Conservation (phyloP, 2,113 vertebrate species). For the Marmota monax region DNA sequence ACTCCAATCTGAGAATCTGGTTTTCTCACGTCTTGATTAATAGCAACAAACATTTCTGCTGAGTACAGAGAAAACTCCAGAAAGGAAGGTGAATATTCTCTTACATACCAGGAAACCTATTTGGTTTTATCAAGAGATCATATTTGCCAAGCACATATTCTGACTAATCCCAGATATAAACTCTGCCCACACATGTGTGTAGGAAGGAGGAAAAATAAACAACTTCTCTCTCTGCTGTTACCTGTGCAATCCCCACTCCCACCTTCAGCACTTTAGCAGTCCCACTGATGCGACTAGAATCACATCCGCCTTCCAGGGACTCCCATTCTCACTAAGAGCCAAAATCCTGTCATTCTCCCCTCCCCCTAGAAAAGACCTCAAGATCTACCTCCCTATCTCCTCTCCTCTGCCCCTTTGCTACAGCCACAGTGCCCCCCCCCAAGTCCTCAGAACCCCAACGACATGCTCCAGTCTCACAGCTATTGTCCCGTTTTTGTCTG, state of each 20-base stretch:
- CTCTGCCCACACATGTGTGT: no score
- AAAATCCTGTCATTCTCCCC: neutral
- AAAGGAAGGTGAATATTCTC: neutral
- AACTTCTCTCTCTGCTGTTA: neutral
- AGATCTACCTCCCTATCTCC: neutral
- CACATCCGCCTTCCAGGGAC: rapidly evolving
- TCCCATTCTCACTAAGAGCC: neutral
- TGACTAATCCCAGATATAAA: neutral
- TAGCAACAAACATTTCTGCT: neutral
- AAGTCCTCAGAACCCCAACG: neutral
- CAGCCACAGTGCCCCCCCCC: neutral
- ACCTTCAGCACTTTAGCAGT: neutral
- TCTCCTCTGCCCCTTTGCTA: neutral
- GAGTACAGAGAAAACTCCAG: neutral
- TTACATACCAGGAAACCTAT: neutral
- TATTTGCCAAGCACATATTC: neutral
- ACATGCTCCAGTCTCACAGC: rapidly evolving
- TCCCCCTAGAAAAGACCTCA: no score
- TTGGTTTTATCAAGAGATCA: neutral
- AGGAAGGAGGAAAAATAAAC: neutral
- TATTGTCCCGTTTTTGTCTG: neutral
- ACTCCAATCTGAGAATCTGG: no score
- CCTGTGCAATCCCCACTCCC: neutral
- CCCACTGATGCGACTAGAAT: no score
- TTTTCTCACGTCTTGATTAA: neutral